These are phyloP conservation scores for Riparia riparia DNA, from an alignment of 2,113 vertebrate species.

Conservation along the genomic window DNA sequence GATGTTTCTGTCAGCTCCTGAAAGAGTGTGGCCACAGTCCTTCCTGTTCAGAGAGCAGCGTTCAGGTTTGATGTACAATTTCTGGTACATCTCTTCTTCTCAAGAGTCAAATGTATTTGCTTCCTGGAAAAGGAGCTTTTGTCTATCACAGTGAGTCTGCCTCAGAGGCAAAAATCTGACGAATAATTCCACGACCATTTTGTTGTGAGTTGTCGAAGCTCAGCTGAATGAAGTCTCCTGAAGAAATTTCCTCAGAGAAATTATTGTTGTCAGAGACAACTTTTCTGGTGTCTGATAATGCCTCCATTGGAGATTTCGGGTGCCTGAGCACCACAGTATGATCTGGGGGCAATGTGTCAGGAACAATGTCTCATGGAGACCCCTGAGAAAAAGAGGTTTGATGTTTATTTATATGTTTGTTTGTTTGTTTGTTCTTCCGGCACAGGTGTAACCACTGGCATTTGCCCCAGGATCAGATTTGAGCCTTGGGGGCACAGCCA, in stretches of 20 bases:
- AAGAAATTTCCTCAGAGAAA: not conserved
- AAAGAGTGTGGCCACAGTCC: not conserved
- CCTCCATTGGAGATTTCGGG: not conserved
- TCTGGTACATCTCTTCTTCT: not conserved
- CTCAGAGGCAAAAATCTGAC: not conserved
- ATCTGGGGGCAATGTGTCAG: not conserved
- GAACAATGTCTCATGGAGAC: not conserved
- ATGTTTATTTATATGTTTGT: rapidly evolving
- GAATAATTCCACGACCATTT: not conserved
- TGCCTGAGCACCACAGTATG: not conserved
- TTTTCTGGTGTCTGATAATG: not conserved
- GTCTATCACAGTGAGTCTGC: not conserved
- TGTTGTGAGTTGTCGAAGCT: not conserved
- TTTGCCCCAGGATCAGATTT: not conserved
- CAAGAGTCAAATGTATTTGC: not conserved
- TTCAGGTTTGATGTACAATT: not conserved
- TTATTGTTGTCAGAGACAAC: not conserved
- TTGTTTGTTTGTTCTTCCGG: not conserved
- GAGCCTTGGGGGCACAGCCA: not conserved
- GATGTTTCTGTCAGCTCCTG: rapidly evolving
- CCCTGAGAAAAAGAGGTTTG: not conserved
- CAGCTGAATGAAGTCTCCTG: not conserved
- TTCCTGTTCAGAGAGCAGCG: not conserved
- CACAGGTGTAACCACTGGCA: not conserved
- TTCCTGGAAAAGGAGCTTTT: not conserved